Evolutionary conservation across 2,888 invertebrate genomes (phyloP).

Genomic region (Orthosia gothica): DNA sequence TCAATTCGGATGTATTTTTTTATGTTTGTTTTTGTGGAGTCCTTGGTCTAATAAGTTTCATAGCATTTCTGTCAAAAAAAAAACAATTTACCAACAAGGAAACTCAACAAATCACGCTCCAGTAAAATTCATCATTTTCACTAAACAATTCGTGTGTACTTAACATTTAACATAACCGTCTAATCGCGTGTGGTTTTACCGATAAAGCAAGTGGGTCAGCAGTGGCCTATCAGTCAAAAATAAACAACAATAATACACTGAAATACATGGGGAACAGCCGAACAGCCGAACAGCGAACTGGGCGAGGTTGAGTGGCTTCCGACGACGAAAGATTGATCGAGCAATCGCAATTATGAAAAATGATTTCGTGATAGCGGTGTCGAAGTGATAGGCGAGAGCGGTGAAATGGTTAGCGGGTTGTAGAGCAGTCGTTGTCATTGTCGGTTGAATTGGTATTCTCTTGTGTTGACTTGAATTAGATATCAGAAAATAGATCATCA

Average conservation of each 20-base stretch:
- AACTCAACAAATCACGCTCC: constrained; percentile 54
- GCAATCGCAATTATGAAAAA: constrained; percentile 88
- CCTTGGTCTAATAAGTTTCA: background rate
- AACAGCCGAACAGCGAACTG: constrained; percentile 40
- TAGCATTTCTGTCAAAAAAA: constrained; percentile 24
- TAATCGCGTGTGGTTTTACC: constrained; percentile 80
- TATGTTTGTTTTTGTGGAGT: too few relatives aligned
- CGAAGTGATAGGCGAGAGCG: constrained; percentile 63
- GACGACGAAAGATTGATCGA: constrained; percentile 88
- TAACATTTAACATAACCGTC: constrained; percentile 63
- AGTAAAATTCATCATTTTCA: constrained; percentile 62
- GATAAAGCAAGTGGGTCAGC: constrained; percentile 82
- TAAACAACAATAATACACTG: constrained; percentile 84
- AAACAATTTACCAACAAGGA: constrained; percentile 51
- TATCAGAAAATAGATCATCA: background rate
- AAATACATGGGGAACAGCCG: constrained; percentile 75
- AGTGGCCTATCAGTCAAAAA: constrained; percentile 85
- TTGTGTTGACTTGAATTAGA: background rate
- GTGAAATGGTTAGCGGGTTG: constrained; percentile 16
- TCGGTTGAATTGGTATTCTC: background rate
- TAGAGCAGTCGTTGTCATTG: background rate
- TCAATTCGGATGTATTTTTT: too few relatives aligned
- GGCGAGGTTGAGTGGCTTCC: constrained; percentile 88
- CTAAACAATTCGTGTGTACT: constrained; percentile 66
- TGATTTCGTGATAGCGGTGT: constrained; percentile 80